Evolutionary conservation across 2,797 vertebrate species (phyloP), one percentile per base, ranked within the genome.

Genomic region (Spheniscus humboldti): DNA sequence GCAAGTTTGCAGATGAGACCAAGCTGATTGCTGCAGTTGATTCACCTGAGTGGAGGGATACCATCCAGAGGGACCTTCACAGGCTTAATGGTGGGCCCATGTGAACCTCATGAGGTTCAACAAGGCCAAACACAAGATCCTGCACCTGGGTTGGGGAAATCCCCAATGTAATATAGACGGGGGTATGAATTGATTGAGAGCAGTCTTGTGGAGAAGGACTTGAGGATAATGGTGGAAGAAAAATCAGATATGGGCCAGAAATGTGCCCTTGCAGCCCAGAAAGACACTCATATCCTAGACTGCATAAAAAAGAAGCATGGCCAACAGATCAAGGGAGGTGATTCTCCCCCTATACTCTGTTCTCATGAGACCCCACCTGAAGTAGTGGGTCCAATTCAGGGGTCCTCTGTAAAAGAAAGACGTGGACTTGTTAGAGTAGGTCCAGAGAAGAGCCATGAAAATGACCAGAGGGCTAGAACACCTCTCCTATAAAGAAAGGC

Each of bases 81-180:
- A n/a, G 12, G 18, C 13, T 52, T n/a, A 43, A 6, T 0, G 0
- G 7, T 83, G 31, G 35, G 27, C 7, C 8, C 13, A 7, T 24
- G 20, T 62, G 27, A 71, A 33, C 19, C 24, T 71, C 48, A 56
- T 30, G 30, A 50, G 50, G 8, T 71, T 37, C 56, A 73, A 57
- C 16, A 37, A 69, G 7, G 10, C 4, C 33, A 74, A 45, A 19
- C 30, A 17, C 33, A 64, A 78, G 19, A 33, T 39, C 27, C 23
- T n/a, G 50, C 6, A 64, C 13, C 13, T 48, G 30, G 5, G 5
- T 5, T 64, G 43, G 6, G 12, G 5, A 16, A 71, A 25, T 64
- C 33, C 3, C 6, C 33, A 25, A 10, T 30, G 52, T 28, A 27
- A 28, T 20, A 50, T 13, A 64, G 10, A 30, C 6, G 20, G 11